Percentiles rank a stretch among this genome's conserved stretches.
These are phyloP conservation scores for Amphibalanus amphitrite DNA, from an alignment of 1,140 invertebrate genomes.

Conservation along the genomic window DNA sequence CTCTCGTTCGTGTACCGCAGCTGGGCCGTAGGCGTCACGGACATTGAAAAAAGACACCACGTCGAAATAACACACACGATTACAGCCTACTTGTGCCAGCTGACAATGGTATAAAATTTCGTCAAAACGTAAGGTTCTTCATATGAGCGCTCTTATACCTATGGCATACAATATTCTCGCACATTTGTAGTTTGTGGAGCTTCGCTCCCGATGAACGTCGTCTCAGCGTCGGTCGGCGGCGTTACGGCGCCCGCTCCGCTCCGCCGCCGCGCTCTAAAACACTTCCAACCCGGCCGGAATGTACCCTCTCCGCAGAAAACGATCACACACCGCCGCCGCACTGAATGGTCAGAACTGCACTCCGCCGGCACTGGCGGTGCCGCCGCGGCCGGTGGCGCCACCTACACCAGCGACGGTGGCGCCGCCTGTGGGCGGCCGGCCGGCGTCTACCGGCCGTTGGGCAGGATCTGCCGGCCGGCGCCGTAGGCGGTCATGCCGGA, in stretches of 20 bases:
- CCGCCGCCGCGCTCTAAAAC: too few relatives aligned
- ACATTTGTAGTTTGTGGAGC: neutral
- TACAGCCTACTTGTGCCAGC: neutral
- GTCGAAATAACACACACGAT: neutral
- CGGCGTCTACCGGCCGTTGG: slow-evolving; percentile 13
- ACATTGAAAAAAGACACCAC: neutral
- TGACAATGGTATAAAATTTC: neutral
- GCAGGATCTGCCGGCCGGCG: slow-evolving; percentile 32
- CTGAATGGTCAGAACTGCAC: too few relatives aligned
- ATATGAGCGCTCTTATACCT: neutral
- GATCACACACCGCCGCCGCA: neutral
- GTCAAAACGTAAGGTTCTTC: neutral
- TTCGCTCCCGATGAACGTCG: neutral
- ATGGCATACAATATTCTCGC: neutral
- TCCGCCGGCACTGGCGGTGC: too few relatives aligned
- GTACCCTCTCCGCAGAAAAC: neutral
- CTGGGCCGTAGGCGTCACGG: too few relatives aligned
- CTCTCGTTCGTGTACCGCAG: neutral
- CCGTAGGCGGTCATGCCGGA: slow-evolving; percentile 38
- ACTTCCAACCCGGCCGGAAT: neutral
- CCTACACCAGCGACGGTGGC: neutral
- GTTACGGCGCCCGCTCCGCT: neutral
- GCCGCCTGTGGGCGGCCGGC: neutral
- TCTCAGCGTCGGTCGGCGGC: neutral
- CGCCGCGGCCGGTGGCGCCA: too few relatives aligned